Percentiles rank a stretch among this genome's conserved stretches.
Evolutionary conservation across 1,140 invertebrate genomes (phyloP).

Genomic region (Drosophila grimshawi): DNA sequence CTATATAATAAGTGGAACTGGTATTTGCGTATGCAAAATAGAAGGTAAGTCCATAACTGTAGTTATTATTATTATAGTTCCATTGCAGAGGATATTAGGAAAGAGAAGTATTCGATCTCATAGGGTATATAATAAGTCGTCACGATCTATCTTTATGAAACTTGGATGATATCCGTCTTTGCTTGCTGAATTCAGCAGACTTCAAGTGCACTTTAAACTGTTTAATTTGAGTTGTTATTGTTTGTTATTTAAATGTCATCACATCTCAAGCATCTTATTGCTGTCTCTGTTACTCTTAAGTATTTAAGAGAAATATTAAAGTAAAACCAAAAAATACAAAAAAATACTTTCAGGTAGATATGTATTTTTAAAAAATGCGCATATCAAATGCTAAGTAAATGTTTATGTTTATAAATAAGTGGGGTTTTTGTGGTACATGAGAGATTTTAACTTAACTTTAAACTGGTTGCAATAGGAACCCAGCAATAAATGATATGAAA

Average conservation of each 20-base stretch:
- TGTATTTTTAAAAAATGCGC: constrained; percentile 38
- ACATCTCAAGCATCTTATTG: neutral
- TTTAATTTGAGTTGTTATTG: constrained; percentile 5
- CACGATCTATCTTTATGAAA: too few relatives aligned
- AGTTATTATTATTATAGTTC: neutral
- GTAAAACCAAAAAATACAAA: neutral
- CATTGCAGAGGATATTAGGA: too few relatives aligned
- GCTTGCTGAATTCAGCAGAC: too few relatives aligned
- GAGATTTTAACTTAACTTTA: constrained; percentile 48
- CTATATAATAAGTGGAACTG: neutral
- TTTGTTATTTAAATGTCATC: constrained; percentile 32
- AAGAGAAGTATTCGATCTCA: too few relatives aligned
- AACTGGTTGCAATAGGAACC: constrained; percentile 43
- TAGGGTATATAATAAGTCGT: too few relatives aligned
- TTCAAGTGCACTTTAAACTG: constrained; percentile 1
- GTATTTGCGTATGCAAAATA: neutral
- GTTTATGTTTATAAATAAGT: constrained; percentile 72
- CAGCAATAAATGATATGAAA: constrained; percentile 53
- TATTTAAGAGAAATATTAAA: too few relatives aligned
- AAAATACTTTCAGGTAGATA: neutral
- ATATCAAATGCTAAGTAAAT: constrained; percentile 64
- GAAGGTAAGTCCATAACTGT: neutral
- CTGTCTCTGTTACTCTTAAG: too few relatives aligned
- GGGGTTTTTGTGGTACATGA: constrained; percentile 49
- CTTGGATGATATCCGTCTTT: too few relatives aligned